Base-by-base conservation (phyloP, 1,140 invertebrate species). In the Drosophila simulans region DNA sequence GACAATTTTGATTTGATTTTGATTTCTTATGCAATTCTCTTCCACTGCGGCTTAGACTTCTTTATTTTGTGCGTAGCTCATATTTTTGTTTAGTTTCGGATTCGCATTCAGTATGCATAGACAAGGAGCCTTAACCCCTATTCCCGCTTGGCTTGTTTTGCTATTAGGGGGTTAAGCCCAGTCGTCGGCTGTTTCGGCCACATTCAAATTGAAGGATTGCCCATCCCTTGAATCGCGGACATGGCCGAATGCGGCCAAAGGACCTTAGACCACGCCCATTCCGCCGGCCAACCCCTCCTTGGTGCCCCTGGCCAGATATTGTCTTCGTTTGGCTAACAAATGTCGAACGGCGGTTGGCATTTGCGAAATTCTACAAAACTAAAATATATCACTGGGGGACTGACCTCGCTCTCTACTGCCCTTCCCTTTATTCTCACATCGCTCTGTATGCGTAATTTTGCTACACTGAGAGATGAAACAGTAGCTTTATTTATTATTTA, bases 1-100 rank as follows among this genome's bases (percentile, higher is more conserved):
- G 83, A 88, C 82, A 86, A 86, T 88, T 88, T 82, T 79, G 76
- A 83, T 89, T 89, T 89, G 76, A 86, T 88, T 86, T 79, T 83
- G 76, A 86, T 88, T 86, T 79, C 82, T 86, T 85, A 85, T 85
- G 77, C 82, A 85, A 85, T 85, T 80, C 71, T 80, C 62, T 69
- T 42, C 15, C 34, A 39, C 42, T 53, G 39, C 15, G 17, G 25
- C 53, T 65, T 31, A 25, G 49, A 20, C 17, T 22, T 64, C 43
- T 45, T 55, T 39, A 20, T 39, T 62, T 63, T 42, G 69, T 64
- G 69, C 70, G 25, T 63, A 52, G 25, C 54, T 82, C 40, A 64
- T 57, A 48, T 62, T 80, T 75, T 84, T 72, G 77, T 75, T 75
- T 80, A 75, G 81, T 85, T 84, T 80, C 73, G 55, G 51, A 78